Base-by-base conservation (phyloP, 2,888 invertebrate genomes). In the Mythimna albipuncta region DNA sequence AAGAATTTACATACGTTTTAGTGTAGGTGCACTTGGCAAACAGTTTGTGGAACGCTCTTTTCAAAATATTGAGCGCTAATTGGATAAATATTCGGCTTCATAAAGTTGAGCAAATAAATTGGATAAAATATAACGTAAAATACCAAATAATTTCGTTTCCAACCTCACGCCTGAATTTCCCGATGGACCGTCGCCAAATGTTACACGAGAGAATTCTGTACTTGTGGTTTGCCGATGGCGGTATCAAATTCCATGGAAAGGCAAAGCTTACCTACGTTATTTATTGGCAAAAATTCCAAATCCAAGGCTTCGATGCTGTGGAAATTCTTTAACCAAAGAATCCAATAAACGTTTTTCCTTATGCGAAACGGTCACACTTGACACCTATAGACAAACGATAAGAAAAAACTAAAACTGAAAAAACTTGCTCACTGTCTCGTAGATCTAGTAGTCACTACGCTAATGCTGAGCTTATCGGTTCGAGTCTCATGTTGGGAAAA, bases 171-270 rank as follows among this genome's bases (percentile, higher is more conserved):
- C 19, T 5, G 2, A 79, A 73, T 77, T 79, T 74, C 44, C 61
- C 50, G 6, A 38, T 44, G 32, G 52, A 52, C 50, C 44, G n/a
- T 21, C 32, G 21, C 44, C 55, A 79, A 77, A 66, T 66, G 44
- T 79, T 62, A 65, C 61, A 21, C 44, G n/a, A 1, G 66, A 57
- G 55, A 66, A 44, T 72, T 52, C n/a, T 13, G 26, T 64, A 47
- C 41, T 13, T 50, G 32, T 50, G 55, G 55, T 66, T 76, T 52
- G 35, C 35, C 50, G 16, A 77, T 73, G 50, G 32, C 32, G 61
- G 44, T 38, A 57, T 74, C 74, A 74, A 73, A 79, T 72, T 79
- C 79, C 11, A 77, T 57, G 38, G 19, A 41, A 62, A 55, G 32
- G 35, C 16, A 65, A 61, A 50, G 26, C 50, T 57, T 72, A 73